These are phyloP conservation scores for Himalopsyche japonica DNA, from an alignment of 2,888 invertebrate species.

Conservation along the genomic window DNA sequence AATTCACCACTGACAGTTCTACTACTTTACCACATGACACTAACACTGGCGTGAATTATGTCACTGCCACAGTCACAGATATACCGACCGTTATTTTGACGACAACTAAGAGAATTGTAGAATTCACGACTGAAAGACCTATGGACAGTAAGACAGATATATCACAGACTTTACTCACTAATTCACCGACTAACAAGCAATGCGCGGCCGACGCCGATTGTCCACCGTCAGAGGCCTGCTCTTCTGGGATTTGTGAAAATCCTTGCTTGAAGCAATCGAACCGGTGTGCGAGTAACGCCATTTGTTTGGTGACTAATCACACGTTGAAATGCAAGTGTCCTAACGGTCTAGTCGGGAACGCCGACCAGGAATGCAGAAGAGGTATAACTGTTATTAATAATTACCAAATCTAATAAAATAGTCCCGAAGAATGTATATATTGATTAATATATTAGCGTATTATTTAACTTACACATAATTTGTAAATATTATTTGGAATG, in stretches of 20 bases:
- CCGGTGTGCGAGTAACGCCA: conserved; percentile 64
- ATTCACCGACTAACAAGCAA: conserved; percentile 47
- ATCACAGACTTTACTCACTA: conserved; percentile 33
- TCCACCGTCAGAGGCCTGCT: conserved; percentile 64
- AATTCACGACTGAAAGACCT: neutral
- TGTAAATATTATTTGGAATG: conserved; percentile 35
- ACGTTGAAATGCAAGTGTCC: conserved; percentile 67
- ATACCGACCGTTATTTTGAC: neutral
- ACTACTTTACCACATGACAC: neutral
- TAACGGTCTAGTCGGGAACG: conserved; percentile 57
- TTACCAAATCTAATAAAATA: conserved; percentile 20
- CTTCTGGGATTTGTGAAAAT: conserved; percentile 66
- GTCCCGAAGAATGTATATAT: conserved; percentile 13
- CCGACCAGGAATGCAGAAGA: conserved; percentile 64
- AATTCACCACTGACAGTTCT: neutral
- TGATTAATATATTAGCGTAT: conserved; percentile 16
- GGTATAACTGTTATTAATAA: conserved; percentile 54
- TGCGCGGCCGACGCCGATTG: conserved; percentile 70
- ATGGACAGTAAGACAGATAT: conserved; percentile 4
- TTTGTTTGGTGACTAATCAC: conserved; percentile 67
- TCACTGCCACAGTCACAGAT: neutral
- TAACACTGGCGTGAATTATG: neutral
- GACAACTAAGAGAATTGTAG: neutral
- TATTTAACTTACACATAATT: conserved; percentile 8
- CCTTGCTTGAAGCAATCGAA: conserved; percentile 59